These are phyloP conservation scores for Corticium candelabrum DNA, from an alignment of 37 sponge, comb jelly and placozoan species.

Conservation along the genomic window DNA sequence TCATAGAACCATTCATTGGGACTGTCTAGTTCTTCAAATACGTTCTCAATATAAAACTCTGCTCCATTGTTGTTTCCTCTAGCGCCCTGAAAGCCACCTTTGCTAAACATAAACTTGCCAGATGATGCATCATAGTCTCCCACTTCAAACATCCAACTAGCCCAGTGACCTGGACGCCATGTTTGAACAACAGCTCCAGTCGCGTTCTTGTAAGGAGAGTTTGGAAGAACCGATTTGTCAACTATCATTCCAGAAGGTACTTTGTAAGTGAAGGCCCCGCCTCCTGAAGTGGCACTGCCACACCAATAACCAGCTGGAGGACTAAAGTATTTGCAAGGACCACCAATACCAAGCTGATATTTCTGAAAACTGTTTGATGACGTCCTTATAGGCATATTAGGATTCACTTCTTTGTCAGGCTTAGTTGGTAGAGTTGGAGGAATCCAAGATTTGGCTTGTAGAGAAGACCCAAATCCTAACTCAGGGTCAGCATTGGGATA, in stretches of 20 bases:
- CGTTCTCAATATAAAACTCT: constrained; percentile 38
- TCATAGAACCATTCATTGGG: constrained; percentile 43
- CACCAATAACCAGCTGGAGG: constrained; percentile 34
- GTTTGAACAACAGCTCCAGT: constrained; percentile 15
- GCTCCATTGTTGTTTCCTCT: constrained; percentile 30
- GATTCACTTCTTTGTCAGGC: constrained; percentile 18
- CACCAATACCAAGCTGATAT: constrained; percentile 31
- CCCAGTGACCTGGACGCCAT: constrained; percentile 32
- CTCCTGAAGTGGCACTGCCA: constrained; percentile 11
- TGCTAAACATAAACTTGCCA: constrained; percentile 20
- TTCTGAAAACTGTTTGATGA: constrained; percentile 6
- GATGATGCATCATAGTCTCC: constrained; percentile 6
- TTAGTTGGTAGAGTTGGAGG: constrained; percentile 16
- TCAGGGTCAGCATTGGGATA: constrained; percentile 32
- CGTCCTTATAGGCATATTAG: constrained; percentile 6
- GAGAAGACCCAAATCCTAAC: constrained; percentile 15
- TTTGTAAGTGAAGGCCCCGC: constrained; percentile 17
- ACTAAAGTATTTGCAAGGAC: constrained; percentile 16
- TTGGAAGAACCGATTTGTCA: constrained; percentile 20
- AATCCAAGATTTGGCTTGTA: constrained; percentile 21
- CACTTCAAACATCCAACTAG: constrained; percentile 35
- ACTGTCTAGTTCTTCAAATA: constrained; percentile 40
- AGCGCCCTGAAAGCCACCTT: constrained; percentile 36
- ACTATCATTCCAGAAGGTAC: constrained; percentile 30
- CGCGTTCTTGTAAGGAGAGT: constrained; percentile 20